Base-by-base conservation (phyloP, 2,797 vertebrate genomes). In the Falco biarmicus region DNA sequence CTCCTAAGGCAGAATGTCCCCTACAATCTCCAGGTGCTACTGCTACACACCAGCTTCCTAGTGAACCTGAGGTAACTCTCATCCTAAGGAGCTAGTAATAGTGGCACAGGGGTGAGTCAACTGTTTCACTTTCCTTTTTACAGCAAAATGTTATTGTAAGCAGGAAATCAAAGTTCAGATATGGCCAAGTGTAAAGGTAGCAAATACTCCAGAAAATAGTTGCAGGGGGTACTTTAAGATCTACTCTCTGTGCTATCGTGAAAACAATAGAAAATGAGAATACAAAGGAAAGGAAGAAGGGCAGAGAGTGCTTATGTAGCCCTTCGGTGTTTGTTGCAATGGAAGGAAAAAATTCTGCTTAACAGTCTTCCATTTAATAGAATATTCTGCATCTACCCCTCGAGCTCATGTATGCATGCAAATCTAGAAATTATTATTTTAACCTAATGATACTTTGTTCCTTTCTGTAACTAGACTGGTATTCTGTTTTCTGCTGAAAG, bases 401-500 rank as follows among this genome's bases (percentile, higher is more conserved):
- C 71, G 29, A 89, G 43, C 57, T 92, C n/a, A 63, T 21, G 31
- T 25, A 64, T 20, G 18, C 45, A 68, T n/a, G 45, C 68, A 80
- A 73, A 93, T 34, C 39, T 77, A 68, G 5, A 63, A 78, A 77
- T 45, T 59, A 25, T 29, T 83, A 57, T 74, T 89, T 89, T 80
- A 84, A 61, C n/a, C 28, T 54, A 85, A 75, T 39, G 18, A 74
- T 77, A 92, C 6, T 74, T 25, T 56, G 20, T 65, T 94, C 77
- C 85, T 94, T 94, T 80, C 29, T 78, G 24, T 65, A 94, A 68
- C 41, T 59, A 86, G 43, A 92, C 91, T 59, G 57, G 20, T 70
- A 91, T 75, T 87, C 61, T 69, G 61, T 71, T 91, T 87, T 76
- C 84, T 69, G 78, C 87, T 94, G 88, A 79, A 96, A 96, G 92